Conservation (phyloP, 2,888 invertebrate genomes). For the Lymantria dispar region DNA sequence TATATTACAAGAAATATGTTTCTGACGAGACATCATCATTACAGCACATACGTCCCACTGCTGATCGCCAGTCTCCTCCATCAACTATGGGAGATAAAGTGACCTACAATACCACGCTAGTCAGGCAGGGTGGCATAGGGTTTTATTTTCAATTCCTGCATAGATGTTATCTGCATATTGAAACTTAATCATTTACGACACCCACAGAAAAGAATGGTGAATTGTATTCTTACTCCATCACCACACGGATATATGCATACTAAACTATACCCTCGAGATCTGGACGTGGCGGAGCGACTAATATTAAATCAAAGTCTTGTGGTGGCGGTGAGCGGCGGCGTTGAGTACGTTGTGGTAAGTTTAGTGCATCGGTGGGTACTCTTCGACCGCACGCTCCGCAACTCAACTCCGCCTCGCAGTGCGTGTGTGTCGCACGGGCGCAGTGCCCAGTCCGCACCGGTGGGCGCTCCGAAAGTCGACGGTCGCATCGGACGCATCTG, state of each 20-base stretch:
- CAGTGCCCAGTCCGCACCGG: slow-evolving; percentile 59
- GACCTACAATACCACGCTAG: no score
- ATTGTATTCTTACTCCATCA: no score
- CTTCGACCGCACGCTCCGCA: slow-evolving; percentile 59
- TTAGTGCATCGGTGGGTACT: slow-evolving; percentile 27
- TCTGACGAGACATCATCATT: no score
- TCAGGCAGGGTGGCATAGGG: no score
- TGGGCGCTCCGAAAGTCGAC: slow-evolving; percentile 37
- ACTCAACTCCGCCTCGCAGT: slow-evolving; percentile 45
- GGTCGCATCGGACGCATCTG: slow-evolving; percentile 53
- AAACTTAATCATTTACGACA: no score
- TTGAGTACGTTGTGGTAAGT: slow-evolving; percentile 16
- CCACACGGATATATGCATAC: not conserved
- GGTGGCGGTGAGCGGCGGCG: slow-evolving; percentile 29
- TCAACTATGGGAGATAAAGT: no score
- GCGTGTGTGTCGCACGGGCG: slow-evolving; percentile 59
- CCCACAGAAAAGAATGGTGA: no score
- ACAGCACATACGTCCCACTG: no score
- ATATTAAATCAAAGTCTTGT: slow-evolving; percentile 45
- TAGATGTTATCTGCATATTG: no score
- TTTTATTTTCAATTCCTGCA: no score
- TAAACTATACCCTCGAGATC: slow-evolving; percentile 67
- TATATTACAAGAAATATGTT: no score
- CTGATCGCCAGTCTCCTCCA: no score
- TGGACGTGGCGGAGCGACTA: slow-evolving; percentile 67